Evolutionary conservation across 2,888 invertebrate genomes (phyloP).

Genomic region (Keiferia lycopersicella): DNA sequence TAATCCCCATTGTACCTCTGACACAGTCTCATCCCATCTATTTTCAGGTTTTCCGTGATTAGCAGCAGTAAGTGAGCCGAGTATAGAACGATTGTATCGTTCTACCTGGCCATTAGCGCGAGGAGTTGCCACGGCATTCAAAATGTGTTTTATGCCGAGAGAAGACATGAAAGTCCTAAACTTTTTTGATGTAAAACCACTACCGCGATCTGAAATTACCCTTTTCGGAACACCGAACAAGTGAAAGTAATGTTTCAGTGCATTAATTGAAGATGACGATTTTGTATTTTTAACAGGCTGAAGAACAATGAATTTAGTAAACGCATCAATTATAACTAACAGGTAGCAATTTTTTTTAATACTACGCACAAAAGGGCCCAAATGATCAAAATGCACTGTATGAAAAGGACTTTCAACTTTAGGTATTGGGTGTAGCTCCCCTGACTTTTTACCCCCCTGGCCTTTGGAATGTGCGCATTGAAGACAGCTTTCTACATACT

Average conservation of each 20-base stretch:
- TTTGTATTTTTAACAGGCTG: constrained; percentile 30
- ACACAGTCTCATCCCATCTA: constrained; percentile 26
- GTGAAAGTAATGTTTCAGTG: constrained; percentile 14
- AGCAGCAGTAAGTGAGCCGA: constrained; percentile 20
- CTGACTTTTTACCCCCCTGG: constrained; percentile 21
- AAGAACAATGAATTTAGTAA: constrained; percentile 29
- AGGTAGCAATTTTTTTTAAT: constrained; percentile 26
- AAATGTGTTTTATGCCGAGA: constrained; percentile 24
- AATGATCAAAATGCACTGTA: constrained; percentile 34
- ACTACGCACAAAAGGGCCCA: constrained; percentile 30
- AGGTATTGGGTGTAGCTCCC: constrained; percentile 33
- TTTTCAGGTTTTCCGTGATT: constrained; percentile 23
- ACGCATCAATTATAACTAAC: constrained; percentile 30
- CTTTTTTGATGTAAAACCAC: not conserved
- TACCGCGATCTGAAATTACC: constrained; percentile 8
- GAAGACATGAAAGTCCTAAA: not conserved
- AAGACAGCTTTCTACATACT: constrained; percentile 32
- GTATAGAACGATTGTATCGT: constrained; percentile 27
- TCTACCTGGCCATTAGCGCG: constrained; percentile 28
- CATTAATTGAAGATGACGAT: constrained; percentile 21
- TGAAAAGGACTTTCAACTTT: constrained; percentile 32
- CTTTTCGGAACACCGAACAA: constrained; percentile 7
- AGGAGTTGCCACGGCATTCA: constrained; percentile 31
- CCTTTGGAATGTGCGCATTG: constrained; percentile 32
- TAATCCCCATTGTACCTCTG: constrained; percentile 27